Evolutionary conservation across 2,113 vertebrate genomes (phyloP).

Genomic region (Connochaetes taurinus): DNA sequence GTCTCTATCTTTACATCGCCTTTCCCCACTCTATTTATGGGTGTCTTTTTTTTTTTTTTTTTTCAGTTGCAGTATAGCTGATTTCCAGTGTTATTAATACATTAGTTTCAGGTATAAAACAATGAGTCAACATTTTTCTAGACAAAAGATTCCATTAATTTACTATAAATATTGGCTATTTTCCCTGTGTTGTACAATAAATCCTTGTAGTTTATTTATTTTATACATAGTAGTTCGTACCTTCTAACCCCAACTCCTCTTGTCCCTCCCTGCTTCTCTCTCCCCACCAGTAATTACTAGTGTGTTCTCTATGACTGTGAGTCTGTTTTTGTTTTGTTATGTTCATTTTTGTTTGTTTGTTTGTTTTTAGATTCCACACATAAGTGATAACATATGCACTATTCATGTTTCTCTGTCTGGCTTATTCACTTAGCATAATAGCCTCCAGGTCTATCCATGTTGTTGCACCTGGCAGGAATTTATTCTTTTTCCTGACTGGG

Average conservation of each 20-base stretch:
- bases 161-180: background rate
- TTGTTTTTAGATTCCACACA: background rate
- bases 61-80: background rate
- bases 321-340: background rate
- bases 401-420: background rate
- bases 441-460: background rate
- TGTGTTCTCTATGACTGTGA: background rate
- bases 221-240: background rate
- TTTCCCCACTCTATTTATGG: background rate
- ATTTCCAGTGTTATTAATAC: background rate
- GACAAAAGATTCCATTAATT: background rate
- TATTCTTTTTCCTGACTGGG: background rate
- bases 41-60: background rate
- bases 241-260: background rate
- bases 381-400: background rate
- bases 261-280: background rate
- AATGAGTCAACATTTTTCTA: background rate
- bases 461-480: background rate
- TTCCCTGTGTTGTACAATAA: background rate
- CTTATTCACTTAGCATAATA: background rate
- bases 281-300: background rate
- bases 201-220: background rate
- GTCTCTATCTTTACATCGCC: background rate
- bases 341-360: background rate
- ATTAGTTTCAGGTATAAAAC: background rate